Conservation (phyloP, 1,140 invertebrate genomes). For the Rhagoletis zephyria region DNA sequence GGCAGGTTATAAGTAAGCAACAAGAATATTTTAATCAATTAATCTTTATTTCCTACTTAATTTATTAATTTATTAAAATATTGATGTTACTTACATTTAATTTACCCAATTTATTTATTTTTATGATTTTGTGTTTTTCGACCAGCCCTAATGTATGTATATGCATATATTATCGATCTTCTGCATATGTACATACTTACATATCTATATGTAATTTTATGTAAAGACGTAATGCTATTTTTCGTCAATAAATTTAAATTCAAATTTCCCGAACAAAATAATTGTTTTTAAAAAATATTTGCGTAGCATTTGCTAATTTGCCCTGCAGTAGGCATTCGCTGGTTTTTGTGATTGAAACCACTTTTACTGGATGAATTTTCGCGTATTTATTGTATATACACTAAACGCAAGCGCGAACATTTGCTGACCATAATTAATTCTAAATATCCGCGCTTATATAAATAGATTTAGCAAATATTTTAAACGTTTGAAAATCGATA, state of each 20-base stretch:
- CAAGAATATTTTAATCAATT: too few species aligned
- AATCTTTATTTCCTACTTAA: too few species aligned
- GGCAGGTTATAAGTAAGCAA: too few species aligned
- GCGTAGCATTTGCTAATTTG: not conserved
- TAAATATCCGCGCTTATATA: too few species aligned
- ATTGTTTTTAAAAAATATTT: conserved; percentile 26
- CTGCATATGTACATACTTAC: not conserved
- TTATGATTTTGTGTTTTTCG: too few species aligned
- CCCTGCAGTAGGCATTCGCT: not conserved
- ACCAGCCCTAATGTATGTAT: too few species aligned
- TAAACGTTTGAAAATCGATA: not conserved
- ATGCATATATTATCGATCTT: not conserved
- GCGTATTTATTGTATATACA: not conserved
- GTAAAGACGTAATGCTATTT: not conserved
- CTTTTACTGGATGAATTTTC: not conserved
- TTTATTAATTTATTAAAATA: too few species aligned
- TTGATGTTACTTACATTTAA: too few species aligned
- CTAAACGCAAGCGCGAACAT: too few species aligned
- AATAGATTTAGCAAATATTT: not conserved
- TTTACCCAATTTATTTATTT: too few species aligned
- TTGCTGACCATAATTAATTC: too few species aligned
- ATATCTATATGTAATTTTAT: not conserved
- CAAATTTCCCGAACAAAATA: not conserved
- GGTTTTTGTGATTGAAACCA: too few species aligned
- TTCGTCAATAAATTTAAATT: not conserved